A percentile compares a stretch with the other conserved stretches of the same genome.
These are phyloP conservation scores for Lutjanus argentimaculatus DNA, from an alignment of 2,797 vertebrate genomes.

Conservation along the genomic window DNA sequence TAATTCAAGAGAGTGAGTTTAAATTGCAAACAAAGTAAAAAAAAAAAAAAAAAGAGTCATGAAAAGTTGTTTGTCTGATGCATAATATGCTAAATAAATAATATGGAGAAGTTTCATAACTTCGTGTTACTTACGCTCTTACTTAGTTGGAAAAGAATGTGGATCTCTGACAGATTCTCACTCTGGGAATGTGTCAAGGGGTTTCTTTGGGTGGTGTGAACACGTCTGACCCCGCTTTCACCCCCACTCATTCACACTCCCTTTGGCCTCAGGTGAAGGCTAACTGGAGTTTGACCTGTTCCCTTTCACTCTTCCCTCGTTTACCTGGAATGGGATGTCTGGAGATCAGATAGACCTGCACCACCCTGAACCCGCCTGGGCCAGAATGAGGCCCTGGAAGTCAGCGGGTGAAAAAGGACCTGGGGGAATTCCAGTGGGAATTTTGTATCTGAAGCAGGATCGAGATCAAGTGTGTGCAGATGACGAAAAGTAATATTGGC, in stretches of 20 bases:
- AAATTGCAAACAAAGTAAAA: neutral
- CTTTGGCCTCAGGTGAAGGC: conserved; percentile 65
- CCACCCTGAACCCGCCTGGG: conserved; percentile 37
- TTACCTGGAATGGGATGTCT: conserved; percentile 58
- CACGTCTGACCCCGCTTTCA: conserved; percentile 60
- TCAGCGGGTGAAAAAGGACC: conserved; percentile 50
- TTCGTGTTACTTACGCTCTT: neutral
- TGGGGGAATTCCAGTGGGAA: conserved; percentile 49
- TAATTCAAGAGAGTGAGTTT: conserved; percentile 6
- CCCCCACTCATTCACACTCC: conserved; percentile 49
- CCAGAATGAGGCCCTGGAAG: conserved; percentile 46
- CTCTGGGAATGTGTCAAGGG: conserved; percentile 33
- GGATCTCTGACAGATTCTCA: conserved; percentile 14
- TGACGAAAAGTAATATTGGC: conserved; percentile 1
- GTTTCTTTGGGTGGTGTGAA: conserved; percentile 43
- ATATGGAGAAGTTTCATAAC: neutral
- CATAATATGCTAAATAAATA: neutral
- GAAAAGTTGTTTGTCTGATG: neutral
- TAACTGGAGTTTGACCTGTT: conserved; percentile 55
- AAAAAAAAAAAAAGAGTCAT: conserved; percentile 7
- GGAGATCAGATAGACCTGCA: conserved; percentile 27
- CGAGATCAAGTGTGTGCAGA: conserved; percentile 12
- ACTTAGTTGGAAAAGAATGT: conserved; percentile 11
- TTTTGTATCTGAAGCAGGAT: conserved; percentile 43
- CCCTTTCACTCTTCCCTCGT: conserved; percentile 57